A percentile compares a stretch with the other conserved stretches of the same genome.
Conservation (phyloP, 2,113 vertebrate species). For the Gadus chalcogrammus region DNA sequence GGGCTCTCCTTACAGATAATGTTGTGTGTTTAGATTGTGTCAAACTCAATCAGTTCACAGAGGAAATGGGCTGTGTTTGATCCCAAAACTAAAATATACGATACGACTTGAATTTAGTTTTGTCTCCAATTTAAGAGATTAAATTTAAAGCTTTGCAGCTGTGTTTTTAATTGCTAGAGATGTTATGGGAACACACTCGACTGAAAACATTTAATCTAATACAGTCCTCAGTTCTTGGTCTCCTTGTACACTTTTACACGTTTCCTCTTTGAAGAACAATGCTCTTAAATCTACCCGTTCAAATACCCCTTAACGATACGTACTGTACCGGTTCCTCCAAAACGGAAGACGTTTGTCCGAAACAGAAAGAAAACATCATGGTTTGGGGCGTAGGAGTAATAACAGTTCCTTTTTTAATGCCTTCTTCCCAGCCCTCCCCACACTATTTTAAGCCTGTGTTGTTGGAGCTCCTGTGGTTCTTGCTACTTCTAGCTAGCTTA, state of each 20-base stretch:
- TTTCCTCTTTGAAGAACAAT: slow-evolving; percentile 24
- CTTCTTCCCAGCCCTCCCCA: slow-evolving; percentile 39
- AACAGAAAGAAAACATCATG: slow-evolving; percentile 34
- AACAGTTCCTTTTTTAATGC: slow-evolving; percentile 35
- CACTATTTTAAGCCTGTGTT: slow-evolving; percentile 57
- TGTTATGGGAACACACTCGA: too few species aligned
- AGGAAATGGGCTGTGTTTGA: too few species aligned
- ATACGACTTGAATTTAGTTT: too few species aligned
- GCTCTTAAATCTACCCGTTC: slow-evolving; percentile 14
- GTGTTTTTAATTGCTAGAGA: too few species aligned
- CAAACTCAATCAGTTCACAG: too few species aligned
- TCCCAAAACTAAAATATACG: too few species aligned
- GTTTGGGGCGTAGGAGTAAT: slow-evolving; percentile 48
- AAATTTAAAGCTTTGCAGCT: too few species aligned
- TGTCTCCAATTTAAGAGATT: too few species aligned
- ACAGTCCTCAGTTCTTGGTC: too few species aligned
- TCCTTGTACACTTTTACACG: neutral
- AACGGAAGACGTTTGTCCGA: slow-evolving; percentile 13
- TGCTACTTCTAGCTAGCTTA: slow-evolving; percentile 55
- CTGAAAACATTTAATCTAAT: too few species aligned
- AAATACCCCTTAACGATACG: slow-evolving; percentile 28
- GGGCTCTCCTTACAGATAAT: too few species aligned
- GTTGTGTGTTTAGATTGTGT: too few species aligned
- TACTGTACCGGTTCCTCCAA: slow-evolving; percentile 1
- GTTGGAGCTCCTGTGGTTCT: slow-evolving; percentile 40